A percentile compares a stretch with the other conserved stretches of the same genome.
Conservation (phyloP, 1,140 invertebrate genomes). For the Arion vulgaris region DNA sequence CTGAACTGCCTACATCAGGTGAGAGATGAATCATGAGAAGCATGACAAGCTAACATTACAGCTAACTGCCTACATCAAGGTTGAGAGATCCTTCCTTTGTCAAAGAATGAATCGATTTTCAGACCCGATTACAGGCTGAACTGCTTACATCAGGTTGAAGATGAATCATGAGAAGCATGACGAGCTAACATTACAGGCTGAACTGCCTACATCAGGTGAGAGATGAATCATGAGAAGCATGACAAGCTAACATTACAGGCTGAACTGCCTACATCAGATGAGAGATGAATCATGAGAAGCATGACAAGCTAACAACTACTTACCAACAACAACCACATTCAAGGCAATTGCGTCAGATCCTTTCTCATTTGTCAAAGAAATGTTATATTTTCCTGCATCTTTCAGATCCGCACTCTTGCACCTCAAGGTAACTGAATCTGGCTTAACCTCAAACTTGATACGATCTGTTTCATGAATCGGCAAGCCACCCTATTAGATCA, state of each 20-base stretch:
- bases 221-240: too few relatives aligned
- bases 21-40: too few relatives aligned
- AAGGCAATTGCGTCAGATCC: conserved; percentile 92
- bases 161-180: too few relatives aligned
- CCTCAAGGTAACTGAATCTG: conserved; percentile 78
- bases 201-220: too few relatives aligned
- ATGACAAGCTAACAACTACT: conserved; percentile 45
- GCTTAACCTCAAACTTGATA: conserved; percentile 88
- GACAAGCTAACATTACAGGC: too few relatives aligned
- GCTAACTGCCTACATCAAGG: conserved; percentile 87
- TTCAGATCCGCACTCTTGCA: conserved; percentile 91
- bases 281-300: too few relatives aligned
- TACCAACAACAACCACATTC: conserved; percentile 84
- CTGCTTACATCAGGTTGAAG: too few relatives aligned
- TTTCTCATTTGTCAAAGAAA: conserved; percentile 86
- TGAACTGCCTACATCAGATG: too few relatives aligned
- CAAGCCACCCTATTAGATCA: conserved; percentile 49
- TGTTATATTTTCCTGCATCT: conserved; percentile 93
- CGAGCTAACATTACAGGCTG: too few relatives aligned
- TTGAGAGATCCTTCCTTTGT: conserved; percentile 87
- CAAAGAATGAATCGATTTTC: too few relatives aligned
- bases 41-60: conserved; percentile 69
- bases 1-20: too few relatives aligned
- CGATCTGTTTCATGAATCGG: conserved; percentile 78
- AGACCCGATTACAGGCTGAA: too few relatives aligned